Base-by-base conservation (phyloP, 1,140 invertebrate genomes). In the Lepidostoma basale region DNA sequence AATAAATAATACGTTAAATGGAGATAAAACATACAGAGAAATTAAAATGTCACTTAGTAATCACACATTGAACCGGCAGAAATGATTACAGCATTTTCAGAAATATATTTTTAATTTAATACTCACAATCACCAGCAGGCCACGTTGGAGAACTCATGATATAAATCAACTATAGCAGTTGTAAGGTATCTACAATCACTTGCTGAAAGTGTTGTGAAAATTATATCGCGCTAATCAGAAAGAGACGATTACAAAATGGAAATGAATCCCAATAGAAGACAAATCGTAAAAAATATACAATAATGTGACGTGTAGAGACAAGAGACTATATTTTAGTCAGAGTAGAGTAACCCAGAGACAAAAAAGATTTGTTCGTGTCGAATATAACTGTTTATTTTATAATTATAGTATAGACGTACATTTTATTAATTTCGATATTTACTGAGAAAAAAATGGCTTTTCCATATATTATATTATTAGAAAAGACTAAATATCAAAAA, bases 261-360 rank as follows among this genome's bases (percentile, higher is more conserved):
- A 25, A 23, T 40, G 10, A 40, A 60, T 26, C 42, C 36, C 0
- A 18, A 14, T 16, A 42, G 23, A 14, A 60, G n/a, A n/a, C n/a
- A n/a, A 44, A 62, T 30, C 20, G 42, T 16, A 62, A 62, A n/a
- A 62, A 62, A 62, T 62, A 62, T 25, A 62, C 59, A 62, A 59
- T 22, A 39, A 45, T 62, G 26, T 62, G 59, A 62, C 59, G 59
- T 62, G 59, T 62, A 30, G 42, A 62, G 26, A 26, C 22, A 62
- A 62, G 25, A 45, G 30, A 23, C 10, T 3, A 20, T 3, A 20
- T 45, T 2, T 14, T 45, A 1, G n/a, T 36, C 33, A 36, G 10
- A 36, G 33, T 12, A 36, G n/a, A 4, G 36, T 40, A 10, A 40
- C 16, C 36, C 36, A n/a, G 10, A 10, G 16, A 45, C 18, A 1